These are phyloP conservation scores for Miniopterus natalensis DNA, from an alignment of 2,113 vertebrate species.

Conservation along the genomic window DNA sequence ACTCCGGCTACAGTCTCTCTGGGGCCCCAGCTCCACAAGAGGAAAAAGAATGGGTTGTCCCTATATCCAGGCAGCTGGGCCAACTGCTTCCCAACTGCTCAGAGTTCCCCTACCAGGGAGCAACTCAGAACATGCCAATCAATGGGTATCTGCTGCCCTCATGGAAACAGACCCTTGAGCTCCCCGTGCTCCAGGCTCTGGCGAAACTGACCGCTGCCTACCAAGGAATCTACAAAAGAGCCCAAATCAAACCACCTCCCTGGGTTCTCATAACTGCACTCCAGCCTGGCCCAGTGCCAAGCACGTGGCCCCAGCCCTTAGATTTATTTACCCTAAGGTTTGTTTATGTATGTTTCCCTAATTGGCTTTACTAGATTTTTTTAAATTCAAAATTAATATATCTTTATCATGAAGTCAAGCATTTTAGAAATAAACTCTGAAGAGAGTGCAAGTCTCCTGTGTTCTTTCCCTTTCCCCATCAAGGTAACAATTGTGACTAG, in stretches of 20 bases:
- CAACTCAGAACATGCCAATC: neutral
- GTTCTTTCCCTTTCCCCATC: neutral
- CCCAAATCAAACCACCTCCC: neutral
- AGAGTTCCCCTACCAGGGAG: neutral
- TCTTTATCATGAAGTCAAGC: neutral
- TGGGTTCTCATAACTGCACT: neutral
- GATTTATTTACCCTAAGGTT: neutral
- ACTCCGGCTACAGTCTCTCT: neutral
- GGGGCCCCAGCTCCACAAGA: neutral
- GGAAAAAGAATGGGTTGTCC: neutral
- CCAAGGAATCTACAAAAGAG: neutral
- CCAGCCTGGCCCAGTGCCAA: neutral
- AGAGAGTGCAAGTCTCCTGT: neutral
- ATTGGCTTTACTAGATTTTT: neutral
- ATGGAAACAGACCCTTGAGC: neutral
- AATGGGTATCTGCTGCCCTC: neutral
- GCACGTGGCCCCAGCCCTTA: accelerated
- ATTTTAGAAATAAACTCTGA: neutral
- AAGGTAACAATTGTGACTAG: neutral
- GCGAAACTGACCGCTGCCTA: neutral
- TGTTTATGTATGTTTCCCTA: neutral
- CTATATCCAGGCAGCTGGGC: too few species aligned
- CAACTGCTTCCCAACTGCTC: neutral
- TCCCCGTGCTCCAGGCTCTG: neutral
- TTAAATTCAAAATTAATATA: neutral